Percentiles rank a stretch among this genome's conserved stretches.
phyloP scores from a whole-genome alignment of 2,113 vertebrate species.

The Epinephelus cyanopodus region DNA sequence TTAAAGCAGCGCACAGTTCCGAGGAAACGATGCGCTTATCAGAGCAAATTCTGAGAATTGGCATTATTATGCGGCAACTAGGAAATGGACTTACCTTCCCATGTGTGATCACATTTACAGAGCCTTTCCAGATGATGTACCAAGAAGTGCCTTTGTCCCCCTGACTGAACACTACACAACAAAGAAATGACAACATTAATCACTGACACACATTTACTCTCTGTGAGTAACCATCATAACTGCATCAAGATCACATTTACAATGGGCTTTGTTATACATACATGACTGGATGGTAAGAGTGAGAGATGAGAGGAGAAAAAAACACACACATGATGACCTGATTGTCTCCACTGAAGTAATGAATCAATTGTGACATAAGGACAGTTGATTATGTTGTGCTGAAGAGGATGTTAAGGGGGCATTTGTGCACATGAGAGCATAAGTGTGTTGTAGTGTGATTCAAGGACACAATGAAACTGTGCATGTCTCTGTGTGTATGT shows the following conservation, averaged over 20 bases:
- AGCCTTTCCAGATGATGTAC: conserved; percentile 99
- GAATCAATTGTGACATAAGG: neutral
- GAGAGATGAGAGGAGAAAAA: neutral
- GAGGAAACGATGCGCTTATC: neutral
- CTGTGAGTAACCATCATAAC: neutral
- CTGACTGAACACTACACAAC: conserved; percentile 93
- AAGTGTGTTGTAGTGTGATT: neutral
- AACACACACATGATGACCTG: neutral
- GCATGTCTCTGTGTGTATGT: conserved; percentile 2
- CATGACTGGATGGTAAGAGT: neutral
- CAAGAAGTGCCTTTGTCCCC: conserved; percentile 96
- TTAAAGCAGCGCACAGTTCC: neutral
- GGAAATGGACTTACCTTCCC: conserved; percentile 87
- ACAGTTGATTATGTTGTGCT: neutral
- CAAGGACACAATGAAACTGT: conserved; percentile 3
- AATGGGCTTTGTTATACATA: conserved; percentile 1
- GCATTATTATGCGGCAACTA: neutral
- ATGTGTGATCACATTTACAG: conserved; percentile 96
- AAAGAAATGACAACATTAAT: neutral
- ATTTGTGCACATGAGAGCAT: neutral
- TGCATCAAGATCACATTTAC: neutral
- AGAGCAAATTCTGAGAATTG: neutral
- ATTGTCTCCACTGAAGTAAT: neutral
- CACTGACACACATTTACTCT: neutral
- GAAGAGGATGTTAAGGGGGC: neutral